Base-by-base conservation (phyloP, 1,140 invertebrate genomes). In the Drosophila triauraria region DNA sequence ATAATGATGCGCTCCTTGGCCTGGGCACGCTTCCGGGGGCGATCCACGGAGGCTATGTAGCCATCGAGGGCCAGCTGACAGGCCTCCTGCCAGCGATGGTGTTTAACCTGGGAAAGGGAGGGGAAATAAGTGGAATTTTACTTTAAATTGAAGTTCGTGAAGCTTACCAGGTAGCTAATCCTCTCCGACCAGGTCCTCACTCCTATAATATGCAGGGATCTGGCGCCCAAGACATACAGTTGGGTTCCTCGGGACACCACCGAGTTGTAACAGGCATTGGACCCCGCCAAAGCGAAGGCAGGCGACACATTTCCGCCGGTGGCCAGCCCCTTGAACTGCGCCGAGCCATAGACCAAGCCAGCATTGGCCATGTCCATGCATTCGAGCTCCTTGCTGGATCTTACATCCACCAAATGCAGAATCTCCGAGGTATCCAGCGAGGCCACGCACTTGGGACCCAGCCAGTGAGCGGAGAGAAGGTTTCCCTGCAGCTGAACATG, bases 221-320 rank as follows among this genome's bases (percentile, higher is more conserved):
- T 96, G 1, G 96, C 96, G 1, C 98, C 98, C 27, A 99, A 93
- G 2, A 99, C 84, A 59, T 98, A 95, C 12, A 99, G 92, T 79
- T 98, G 96, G 53, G 96, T 96, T 43, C 96, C 96, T 72, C 96
- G 95, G 57, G 96, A 96, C 61, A 97, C 95, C 20, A 98, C 95
- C 17, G 98, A 98, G 80, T 98, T 98, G 82, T 98, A 98, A 88
- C 97, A 98, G 8, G 97, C 97, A 82, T 96, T 94, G 92, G 98
- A 96, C 1, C 97, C 97, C 46, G 96, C 96, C 63, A 95, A 93
- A 7, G 92, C 92, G 13, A 93, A 87, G 13, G 92, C 92, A 2
- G 92, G 91, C 3, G 95, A 95, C 2, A 96, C 95, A 67, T 95
- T 94, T 2, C 95, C 95, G 2, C 95, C 95, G 0, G 95, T 95